A percentile compares a stretch with the other conserved stretches of the same genome.
These are phyloP conservation scores for Coelinius sp. DNA, from an alignment of 2,888 invertebrate species.

Conservation along the genomic window DNA sequence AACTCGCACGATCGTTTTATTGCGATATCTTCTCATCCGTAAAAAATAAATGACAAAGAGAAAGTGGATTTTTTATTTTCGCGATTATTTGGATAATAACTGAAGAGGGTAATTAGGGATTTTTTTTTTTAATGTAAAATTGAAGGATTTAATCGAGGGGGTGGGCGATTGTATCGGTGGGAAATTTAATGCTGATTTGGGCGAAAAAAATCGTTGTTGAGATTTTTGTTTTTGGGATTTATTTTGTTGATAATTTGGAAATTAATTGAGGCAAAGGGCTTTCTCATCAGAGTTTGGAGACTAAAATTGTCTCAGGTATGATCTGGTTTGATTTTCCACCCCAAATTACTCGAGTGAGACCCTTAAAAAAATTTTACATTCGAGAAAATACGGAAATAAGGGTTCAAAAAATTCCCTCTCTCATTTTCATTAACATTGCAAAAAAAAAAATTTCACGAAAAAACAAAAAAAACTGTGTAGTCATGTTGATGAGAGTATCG, in stretches of 20 bases:
- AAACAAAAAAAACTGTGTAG: constrained; percentile 6
- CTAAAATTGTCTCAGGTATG: neutral
- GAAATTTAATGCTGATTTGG: neutral
- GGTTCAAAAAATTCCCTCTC: neutral
- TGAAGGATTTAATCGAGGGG: neutral
- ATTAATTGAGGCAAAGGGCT: neutral
- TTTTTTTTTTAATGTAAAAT: neutral
- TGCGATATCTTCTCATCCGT: constrained; percentile 26
- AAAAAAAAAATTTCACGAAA: neutral
- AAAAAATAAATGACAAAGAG: constrained; percentile 13
- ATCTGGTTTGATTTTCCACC: neutral
- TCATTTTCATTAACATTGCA: neutral
- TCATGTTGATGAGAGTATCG: constrained; percentile 16
- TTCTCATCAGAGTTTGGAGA: neutral
- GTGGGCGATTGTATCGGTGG: neutral
- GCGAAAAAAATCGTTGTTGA: neutral
- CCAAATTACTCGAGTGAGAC: neutral
- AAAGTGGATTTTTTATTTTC: constrained; percentile 1
- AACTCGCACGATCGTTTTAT: constrained; percentile 34
- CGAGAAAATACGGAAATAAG: neutral
- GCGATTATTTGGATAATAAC: neutral
- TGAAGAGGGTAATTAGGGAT: neutral
- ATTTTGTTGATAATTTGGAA: neutral
- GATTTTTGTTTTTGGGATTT: neutral
- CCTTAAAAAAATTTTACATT: too few relatives aligned